A percentile compares a stretch with the other conserved stretches of the same genome.
Evolutionary conservation across 92 coral and sea anemone species (phyloP).

Genomic region (Epizoanthus illoricatus): DNA sequence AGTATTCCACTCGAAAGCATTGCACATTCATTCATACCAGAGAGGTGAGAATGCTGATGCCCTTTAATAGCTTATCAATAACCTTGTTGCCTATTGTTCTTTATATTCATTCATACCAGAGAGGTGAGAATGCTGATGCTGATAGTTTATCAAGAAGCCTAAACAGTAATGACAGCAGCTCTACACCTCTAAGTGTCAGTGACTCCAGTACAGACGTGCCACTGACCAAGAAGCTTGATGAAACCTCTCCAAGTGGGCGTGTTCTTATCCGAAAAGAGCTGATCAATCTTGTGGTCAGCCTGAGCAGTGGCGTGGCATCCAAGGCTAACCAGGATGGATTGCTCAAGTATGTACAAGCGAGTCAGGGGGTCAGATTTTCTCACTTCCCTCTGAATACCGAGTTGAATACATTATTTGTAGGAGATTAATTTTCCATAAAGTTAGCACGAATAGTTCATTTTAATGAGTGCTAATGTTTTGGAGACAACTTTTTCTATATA

Average conservation of each 20-base stretch:
- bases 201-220: constrained; percentile 36
- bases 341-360: constrained; percentile 56
- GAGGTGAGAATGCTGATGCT: constrained; percentile 22
- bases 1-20: too few relatives aligned
- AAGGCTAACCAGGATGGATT: constrained; percentile 90
- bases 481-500: too few relatives aligned
- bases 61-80: neutral
- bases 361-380: neutral
- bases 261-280: constrained; percentile 76
- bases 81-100: neutral
- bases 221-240: constrained; percentile 60
- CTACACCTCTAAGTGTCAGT: constrained; percentile 36
- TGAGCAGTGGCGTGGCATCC: constrained; percentile 93
- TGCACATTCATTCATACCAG: too few relatives aligned
- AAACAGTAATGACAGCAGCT: constrained; percentile 32
- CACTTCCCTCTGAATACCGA: neutral
- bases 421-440: too few relatives aligned
- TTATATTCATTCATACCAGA: constrained; percentile 8
- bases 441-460: too few relatives aligned
- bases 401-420: too few relatives aligned
- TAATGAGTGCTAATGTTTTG: too few relatives aligned
- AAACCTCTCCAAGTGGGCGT: constrained; percentile 68
- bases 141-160: constrained; percentile 36
- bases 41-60: too few relatives aligned
- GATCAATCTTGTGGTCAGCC: constrained; percentile 73